Evolutionary conservation across 1,140 invertebrate genomes (phyloP), one percentile per base, ranked within the genome.

Genomic region (Microplitis demolitor): DNA sequence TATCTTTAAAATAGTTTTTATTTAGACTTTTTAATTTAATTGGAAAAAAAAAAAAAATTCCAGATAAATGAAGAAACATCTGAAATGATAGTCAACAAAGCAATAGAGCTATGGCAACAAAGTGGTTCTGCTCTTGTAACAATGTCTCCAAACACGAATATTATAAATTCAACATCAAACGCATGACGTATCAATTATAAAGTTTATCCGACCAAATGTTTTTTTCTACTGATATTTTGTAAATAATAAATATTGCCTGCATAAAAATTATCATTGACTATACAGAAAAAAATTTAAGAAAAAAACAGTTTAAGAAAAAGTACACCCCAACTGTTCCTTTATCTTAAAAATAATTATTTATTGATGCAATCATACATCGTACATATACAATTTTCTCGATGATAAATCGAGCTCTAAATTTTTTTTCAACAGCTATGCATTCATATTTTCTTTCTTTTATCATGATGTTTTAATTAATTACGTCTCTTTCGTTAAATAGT

Each of bases 31-130:
- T 39, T 45, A 45, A 66, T 24, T 16, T 24, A 16, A 51, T 50
- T 24, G 24, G 24, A 9, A 39, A 50, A 11, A 11, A 51, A 66
- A 69, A 76, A 54, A 71, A 63, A 74, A 71, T 76, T 71, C 71
- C 79, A 95, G 93, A 90, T 94, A 75, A 90, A 92, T 34, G 92
- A 94, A 83, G 92, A 94, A 85, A 91, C 89, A 79, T 89, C 89
- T 14, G 93, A 95, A 82, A 88, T 92, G 6, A 91, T 95, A 73
- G 93, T 93, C 3, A 94, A 92, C 76, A 93, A 94, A 87, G 91
- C 93, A 9, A 91, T 95, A 39, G 93, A 95, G 78, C 85, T 92
- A 74, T 94, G 93, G 92, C 92, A 93, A 78, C 90, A 92, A 78
- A 84, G 88, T 74, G 88, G 88, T 11, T 88, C 87, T 68, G 84